Evolutionary conservation across 2,888 invertebrate species (phyloP).

Genomic region (Epinotia brunnichana): DNA sequence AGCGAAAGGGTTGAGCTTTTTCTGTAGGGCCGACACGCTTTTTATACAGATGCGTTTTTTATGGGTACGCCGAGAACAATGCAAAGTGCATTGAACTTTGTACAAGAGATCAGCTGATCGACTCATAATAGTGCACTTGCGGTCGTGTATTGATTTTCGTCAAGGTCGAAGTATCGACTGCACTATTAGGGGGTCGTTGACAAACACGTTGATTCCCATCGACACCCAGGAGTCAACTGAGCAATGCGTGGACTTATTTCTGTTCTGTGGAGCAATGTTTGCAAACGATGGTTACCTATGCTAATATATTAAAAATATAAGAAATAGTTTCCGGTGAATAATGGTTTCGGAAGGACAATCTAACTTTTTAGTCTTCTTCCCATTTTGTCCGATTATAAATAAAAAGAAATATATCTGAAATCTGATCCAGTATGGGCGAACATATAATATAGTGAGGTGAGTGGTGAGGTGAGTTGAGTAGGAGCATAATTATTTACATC

Average conservation of each 20-base stretch:
- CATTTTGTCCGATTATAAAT: no score
- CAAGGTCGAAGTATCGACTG: conserved; percentile 67
- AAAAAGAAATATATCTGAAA: no score
- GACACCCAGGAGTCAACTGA: not conserved
- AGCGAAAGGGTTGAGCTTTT: conserved; percentile 80
- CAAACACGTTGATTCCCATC: not conserved
- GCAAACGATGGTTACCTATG: no score
- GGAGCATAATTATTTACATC: no score
- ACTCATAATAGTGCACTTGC: conserved; percentile 77
- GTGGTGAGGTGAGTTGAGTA: no score
- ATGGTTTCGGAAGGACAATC: no score
- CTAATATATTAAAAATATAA: no score
- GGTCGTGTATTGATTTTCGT: conserved; percentile 75
- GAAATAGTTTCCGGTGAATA: no score
- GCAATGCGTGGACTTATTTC: not conserved
- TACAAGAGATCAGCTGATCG: conserved; percentile 78
- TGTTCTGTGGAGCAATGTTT: not conserved
- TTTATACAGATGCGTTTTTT: conserved; percentile 72
- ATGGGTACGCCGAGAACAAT: conserved; percentile 68
- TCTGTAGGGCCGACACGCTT: conserved; percentile 67
- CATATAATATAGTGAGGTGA: no score
- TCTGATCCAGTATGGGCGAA: no score
- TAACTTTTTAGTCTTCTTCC: no score
- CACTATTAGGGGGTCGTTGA: conserved; percentile 31
- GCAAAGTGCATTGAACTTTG: conserved; percentile 79